phyloP scores from a whole-genome alignment of 2,888 invertebrate genomes.

The Ectropis crepuscularia region DNA sequence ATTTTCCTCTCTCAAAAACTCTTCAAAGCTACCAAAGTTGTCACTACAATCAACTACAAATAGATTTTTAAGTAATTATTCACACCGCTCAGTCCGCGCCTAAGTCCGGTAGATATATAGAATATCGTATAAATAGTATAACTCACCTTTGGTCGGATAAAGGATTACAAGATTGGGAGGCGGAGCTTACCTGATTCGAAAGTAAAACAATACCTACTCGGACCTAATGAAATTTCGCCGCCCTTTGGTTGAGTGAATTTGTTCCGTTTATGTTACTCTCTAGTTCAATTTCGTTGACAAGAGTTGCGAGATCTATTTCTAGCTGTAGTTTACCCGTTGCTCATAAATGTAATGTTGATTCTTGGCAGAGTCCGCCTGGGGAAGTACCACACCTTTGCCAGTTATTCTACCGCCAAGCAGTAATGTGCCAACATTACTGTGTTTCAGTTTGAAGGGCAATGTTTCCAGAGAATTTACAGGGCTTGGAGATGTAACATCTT shows the following conservation, averaged over 20 bases:
- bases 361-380: too few relatives aligned
- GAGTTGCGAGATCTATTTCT: background rate
- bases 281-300: slow-evolving; percentile 5
- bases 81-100: background rate
- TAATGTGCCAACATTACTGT: too few relatives aligned
- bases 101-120: slow-evolving; percentile 13
- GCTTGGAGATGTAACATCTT: too few relatives aligned
- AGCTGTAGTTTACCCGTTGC: background rate
- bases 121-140: slow-evolving; percentile 38
- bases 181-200: slow-evolving; percentile 38
- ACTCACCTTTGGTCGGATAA: slow-evolving; percentile 39
- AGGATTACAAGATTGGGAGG: slow-evolving; percentile 38
- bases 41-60: too few relatives aligned
- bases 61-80: too few relatives aligned
- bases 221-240: slow-evolving; percentile 34
- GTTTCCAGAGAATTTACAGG: too few relatives aligned
- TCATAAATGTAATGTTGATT: too few relatives aligned
- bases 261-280: slow-evolving; percentile 26
- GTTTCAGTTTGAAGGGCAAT: too few relatives aligned
- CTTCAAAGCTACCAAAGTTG: too few relatives aligned
- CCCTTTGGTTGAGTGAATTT: slow-evolving; percentile 39
- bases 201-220: slow-evolving; percentile 40
- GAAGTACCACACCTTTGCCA: too few relatives aligned
- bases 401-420: too few relatives aligned
- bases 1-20: too few relatives aligned